These are phyloP conservation scores for Philotrypesis tridentata DNA, from an alignment of 1,140 invertebrate species.

Conservation along the genomic window DNA sequence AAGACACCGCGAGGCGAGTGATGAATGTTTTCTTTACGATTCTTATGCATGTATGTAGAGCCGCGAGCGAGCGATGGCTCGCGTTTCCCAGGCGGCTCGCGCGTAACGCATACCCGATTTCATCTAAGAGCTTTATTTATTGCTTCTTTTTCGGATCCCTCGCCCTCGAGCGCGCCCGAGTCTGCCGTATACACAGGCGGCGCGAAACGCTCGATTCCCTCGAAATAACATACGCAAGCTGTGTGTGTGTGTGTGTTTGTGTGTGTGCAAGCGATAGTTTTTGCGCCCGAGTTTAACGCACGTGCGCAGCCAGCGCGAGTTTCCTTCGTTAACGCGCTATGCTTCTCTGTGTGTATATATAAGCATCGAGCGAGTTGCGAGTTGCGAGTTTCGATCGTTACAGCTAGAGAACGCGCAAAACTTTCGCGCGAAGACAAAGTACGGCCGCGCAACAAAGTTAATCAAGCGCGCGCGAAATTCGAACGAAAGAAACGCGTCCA, in stretches of 20 bases:
- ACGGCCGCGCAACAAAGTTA: not conserved
- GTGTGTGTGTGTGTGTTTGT: too few relatives aligned
- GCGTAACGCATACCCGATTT: not conserved
- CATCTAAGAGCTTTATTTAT: not conserved
- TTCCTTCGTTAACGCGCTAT: too few relatives aligned
- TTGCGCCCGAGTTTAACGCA: too few relatives aligned
- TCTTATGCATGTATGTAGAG: constrained; percentile 10
- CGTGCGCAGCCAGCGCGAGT: too few relatives aligned
- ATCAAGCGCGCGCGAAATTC: not conserved
- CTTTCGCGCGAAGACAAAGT: not conserved
- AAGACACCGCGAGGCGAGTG: not conserved
- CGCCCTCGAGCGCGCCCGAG: not conserved
- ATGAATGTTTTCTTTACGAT: not conserved
- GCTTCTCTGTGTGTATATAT: too few relatives aligned
- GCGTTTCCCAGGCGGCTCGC: not conserved
- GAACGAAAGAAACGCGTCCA: not conserved
- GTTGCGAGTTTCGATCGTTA: not conserved
- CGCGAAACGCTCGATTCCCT: not conserved
- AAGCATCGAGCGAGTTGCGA: too few relatives aligned
- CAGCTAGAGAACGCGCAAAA: too few relatives aligned
- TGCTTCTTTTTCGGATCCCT: not conserved
- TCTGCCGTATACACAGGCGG: not conserved
- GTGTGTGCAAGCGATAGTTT: too few relatives aligned
- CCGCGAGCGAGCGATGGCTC: not conserved
- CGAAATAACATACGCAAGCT: not conserved